These are phyloP conservation scores for Meghimatium bilineatum DNA, from an alignment of 2,888 invertebrate species.

Conservation along the genomic window DNA sequence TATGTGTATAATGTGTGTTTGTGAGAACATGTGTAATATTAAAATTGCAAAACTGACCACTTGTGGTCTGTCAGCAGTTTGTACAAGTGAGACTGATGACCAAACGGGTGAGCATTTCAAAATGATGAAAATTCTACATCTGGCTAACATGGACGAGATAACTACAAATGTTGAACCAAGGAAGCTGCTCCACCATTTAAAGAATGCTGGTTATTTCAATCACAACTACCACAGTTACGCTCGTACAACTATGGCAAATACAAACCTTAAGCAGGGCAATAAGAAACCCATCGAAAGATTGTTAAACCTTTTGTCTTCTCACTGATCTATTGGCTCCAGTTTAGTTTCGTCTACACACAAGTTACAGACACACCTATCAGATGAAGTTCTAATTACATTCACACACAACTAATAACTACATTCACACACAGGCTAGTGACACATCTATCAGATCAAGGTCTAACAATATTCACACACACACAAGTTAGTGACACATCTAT, in stretches of 20 bases:
- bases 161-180: background rate
- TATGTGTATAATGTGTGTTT: no score
- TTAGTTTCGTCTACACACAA: no score
- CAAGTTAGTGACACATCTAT: no score
- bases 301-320: background rate
- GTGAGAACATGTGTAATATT: no score
- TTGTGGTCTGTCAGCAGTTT: background rate
- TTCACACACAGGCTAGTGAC: no score
- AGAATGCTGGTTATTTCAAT: slow-evolving; percentile 13
- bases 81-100: background rate
- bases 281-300: slow-evolving; percentile 7
- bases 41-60: no score
- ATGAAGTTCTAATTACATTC: no score
- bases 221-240: slow-evolving; percentile 2
- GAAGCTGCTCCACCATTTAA: background rate
- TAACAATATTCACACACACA: no score
- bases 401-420: no score
- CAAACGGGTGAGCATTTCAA: background rate
- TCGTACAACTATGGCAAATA: background rate
- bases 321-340: background rate
- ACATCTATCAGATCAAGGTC: no score
- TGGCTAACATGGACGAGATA: slow-evolving; percentile 1
- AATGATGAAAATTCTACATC: background rate
- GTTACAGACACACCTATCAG: no score
- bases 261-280: background rate